Base-by-base conservation (phyloP, 1,140 invertebrate genomes). In the Ditylenchus dipsaci region DNA sequence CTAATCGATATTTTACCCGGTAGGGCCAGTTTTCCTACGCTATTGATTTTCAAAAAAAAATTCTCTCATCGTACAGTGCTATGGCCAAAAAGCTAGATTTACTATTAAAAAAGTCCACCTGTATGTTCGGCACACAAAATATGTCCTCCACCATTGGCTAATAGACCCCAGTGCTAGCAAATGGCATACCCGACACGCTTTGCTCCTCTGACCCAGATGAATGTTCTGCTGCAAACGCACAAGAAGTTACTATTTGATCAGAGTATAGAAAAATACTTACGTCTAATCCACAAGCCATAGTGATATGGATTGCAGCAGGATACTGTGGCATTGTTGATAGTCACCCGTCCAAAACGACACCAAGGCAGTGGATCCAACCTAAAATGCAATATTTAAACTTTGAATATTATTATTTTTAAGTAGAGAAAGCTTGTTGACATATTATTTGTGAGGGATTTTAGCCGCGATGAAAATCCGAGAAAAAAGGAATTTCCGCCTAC, bases 271-370 rank as follows among this genome's bases (percentile, higher is more conserved):
- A 76, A 66, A 27, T 27, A 75, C 74, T 76, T 65, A 68, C 81
- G 79, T 63, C 77, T 67, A n/a, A 83, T 83, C 81, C 81, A 82
- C 13, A 82, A 47, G 17, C 70, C 80, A 66, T 82, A 82, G 67
- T 82, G 80, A 66, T 73, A 82, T 3, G 80, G 80, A 65, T 82
- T 82, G 53, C 80, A 82, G 67, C 80, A 82, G 27, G 78, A 80
- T 29, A 82, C 78, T 21, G 80, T 82, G 1, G 80, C 81, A 68
- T 83, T 82, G 57, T 82, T 82, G n/a, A 82, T 83, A 9, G 80
- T 82, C 23, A 82, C 80, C 21, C 71, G 74, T 29, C 71, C 71
- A 74, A 82, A 82, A 53, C 81, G 66, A 72, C 80, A 82, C 80
- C 80, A 82, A 27, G 80, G 80, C 57, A 82, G 59, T 7, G 81